Evolutionary conservation across 2,888 invertebrate genomes (phyloP), one percentile per base, ranked within the genome.

Genomic region (Meteorus colon): DNA sequence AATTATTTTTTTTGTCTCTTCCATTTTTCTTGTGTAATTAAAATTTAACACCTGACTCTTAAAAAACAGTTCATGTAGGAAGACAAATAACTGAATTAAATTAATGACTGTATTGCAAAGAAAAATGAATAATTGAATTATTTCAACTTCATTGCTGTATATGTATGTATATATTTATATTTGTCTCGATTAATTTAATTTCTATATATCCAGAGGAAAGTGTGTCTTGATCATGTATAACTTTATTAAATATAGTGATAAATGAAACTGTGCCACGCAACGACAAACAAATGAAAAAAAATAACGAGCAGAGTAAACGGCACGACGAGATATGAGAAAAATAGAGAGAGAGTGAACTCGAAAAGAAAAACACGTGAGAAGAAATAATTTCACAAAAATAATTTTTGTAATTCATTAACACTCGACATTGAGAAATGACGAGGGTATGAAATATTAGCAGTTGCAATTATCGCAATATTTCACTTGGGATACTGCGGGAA

Each of bases 181-280:
- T 55, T 19, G 19, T 62, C 27, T 29, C 6, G 31, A 31, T 62
- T 29, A 3, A 62, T 31, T 62, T 29, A 62, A 63, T 48, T 71
- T 16, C 14, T 51, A 31, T 62, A 41, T 10, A 70, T 16, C 45
- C 27, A 63, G 45, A 63, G 10, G 16, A 62, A 73, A 29, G 31
- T 37, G 14, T 27, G 70, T 68, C 14, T 45, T 27, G 29, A 73
- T 45, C 24, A 69, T 70, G 69, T 65, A 70, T 41, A 73, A 67
- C 31, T 45, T 55, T 55, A 71, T 41, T 27, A 59, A 55, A 29
- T 24, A 34, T 31, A 41, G 48, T 24, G 29, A 73, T 24, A 12
- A 34, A 65, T 65, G n/a, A 34, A 12, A 65, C 12, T 65, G 65
- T 65, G 65, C 19, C 31, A 29, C 37, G 31, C 12, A 1, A 71